Base-by-base conservation (phyloP, 2,113 vertebrate species). In the Odocoileus hemionus region DNA sequence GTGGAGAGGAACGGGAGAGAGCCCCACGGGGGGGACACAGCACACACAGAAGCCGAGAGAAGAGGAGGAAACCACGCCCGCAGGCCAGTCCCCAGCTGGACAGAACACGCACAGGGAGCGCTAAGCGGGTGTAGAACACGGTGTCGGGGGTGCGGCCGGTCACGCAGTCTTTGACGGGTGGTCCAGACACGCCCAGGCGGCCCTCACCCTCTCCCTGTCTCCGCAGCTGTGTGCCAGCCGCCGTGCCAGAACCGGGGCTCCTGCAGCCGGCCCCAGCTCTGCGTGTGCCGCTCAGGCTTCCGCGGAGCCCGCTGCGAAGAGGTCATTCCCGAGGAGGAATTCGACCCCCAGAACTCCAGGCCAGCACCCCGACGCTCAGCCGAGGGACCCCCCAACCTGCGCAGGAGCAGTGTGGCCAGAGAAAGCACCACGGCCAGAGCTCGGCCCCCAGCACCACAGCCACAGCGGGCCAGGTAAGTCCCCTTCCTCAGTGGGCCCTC, bases 231-330 rank as follows among this genome's bases (percentile, higher is more conserved):
- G 90, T 99, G 99, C 36, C 96, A 99, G 92, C 99, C 99, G 0
- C 99, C 99, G 0, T 99, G 99, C 98, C 98, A 99, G 97, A 99
- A 99, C 98, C 98, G 98, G 83, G 99, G 99, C 50, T 98, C 99
- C 96, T 99, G 99, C 98, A 99, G 98, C 93, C 98, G 99, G 9
- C 99, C 99, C 23, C 99, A 99, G 95, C 98, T 99, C 95, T 99
- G 99, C 30, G 90, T 99, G 78, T 99, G 99, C 94, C 99, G 99
- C 88, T 98, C 98, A 0, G 99, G 99, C 95, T 99, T 99, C 98
- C 98, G 98, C 0, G 99, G 99, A 23, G 94, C 94, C 50, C 97
- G 95, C 14, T 99, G 99, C 0, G 99, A 99, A 96, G 98, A 98
- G 85, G 93, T 98, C 1, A 98, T 99, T 97, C 99, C 99, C 0